Conservation (phyloP, 2,113 vertebrate genomes). For the Guaruba guarouba region DNA sequence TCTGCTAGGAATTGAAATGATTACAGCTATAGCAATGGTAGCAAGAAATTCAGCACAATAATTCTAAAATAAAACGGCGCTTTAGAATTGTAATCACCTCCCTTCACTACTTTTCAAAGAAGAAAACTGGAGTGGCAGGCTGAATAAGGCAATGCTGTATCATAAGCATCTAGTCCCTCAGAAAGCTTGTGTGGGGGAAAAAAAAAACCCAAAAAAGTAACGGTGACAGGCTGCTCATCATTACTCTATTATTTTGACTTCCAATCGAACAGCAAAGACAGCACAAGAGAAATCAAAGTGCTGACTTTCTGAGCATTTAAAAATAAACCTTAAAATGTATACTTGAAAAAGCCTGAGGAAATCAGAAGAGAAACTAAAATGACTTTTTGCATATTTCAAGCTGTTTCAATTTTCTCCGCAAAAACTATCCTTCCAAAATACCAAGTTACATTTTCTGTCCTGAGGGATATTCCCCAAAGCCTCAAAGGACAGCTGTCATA, state of each 20-base stretch:
- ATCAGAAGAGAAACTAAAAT: background rate
- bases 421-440: slow-evolving; percentile 1
- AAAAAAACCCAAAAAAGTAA: background rate
- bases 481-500: slow-evolving; percentile 1
- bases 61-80: slow-evolving; percentile 14
- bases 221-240: background rate
- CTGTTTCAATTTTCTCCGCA: slow-evolving; percentile 3
- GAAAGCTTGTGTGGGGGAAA: background rate
- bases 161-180: background rate
- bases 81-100: background rate
- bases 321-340: slow-evolving; percentile 12
- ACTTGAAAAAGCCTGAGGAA: background rate
- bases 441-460: background rate
- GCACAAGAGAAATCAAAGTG: slow-evolving; percentile 6
- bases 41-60: background rate
- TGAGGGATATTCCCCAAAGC: background rate
- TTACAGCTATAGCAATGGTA: background rate
- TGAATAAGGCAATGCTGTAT: background rate
- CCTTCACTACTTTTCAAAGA: background rate
- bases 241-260: slow-evolving; percentile 22
- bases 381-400: background rate
- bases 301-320: background rate
- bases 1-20: background rate
- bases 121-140: background rate
- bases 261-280: background rate